Percentiles rank a stretch among this genome's conserved stretches.
phyloP scores from a whole-genome alignment of 2,113 vertebrate species.

The Megalops atlanticus region DNA sequence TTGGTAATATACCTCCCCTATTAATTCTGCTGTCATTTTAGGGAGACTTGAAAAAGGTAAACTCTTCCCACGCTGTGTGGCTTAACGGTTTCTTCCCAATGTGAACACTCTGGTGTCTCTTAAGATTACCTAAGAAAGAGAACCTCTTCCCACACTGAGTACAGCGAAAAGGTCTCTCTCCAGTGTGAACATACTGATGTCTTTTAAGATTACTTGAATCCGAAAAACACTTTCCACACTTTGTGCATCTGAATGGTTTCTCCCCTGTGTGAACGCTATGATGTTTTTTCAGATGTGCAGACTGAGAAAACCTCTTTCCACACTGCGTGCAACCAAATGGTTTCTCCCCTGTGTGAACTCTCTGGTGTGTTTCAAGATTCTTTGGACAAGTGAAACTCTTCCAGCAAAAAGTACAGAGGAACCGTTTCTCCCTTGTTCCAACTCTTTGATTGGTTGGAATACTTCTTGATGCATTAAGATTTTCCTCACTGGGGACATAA shows the following conservation, averaged over 20 bases:
- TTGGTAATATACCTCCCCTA: not conserved
- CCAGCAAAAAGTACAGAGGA: conserved; percentile 58
- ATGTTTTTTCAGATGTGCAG: conserved; percentile 69
- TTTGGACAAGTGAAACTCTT: conserved; percentile 61
- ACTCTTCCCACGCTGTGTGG: conserved; percentile 1
- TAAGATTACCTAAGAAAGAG: conserved; percentile 23
- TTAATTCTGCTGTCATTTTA: not conserved
- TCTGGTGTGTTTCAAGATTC: conserved; percentile 69
- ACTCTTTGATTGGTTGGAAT: not conserved
- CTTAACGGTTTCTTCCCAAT: conserved; percentile 6
- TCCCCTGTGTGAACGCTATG: conserved; percentile 70
- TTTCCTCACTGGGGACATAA: not conserved
- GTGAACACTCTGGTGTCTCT: conserved; percentile 26
- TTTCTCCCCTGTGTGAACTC: conserved; percentile 64
- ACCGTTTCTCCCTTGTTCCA: conserved; percentile 37
- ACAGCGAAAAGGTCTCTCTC: conserved; percentile 68
- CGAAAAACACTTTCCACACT: conserved; percentile 69
- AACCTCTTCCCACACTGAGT: conserved; percentile 54
- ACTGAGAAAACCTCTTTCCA: conserved; percentile 69
- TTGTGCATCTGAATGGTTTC: conserved; percentile 63
- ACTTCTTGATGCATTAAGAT: not conserved
- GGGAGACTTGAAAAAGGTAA: not conserved
- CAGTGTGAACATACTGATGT: conserved; percentile 71
- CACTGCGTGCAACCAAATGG: conserved; percentile 68
- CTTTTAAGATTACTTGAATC: conserved; percentile 70